Evolutionary conservation across 2,888 invertebrate genomes (phyloP), one percentile per base, ranked within the genome.

Genomic region (Plemyria rubiginata): DNA sequence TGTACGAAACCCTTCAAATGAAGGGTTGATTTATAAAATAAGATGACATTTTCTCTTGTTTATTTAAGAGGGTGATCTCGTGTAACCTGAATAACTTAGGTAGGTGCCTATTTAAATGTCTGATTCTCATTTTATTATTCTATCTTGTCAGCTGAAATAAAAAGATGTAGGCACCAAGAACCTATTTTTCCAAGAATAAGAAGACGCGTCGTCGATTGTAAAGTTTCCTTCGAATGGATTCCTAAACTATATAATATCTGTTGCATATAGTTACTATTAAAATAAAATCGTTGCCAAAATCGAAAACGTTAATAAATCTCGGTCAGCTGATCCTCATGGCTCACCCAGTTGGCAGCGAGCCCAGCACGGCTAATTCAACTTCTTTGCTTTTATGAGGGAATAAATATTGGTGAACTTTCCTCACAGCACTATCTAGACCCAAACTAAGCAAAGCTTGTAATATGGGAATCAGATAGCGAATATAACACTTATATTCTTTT

Each of bases 11-110:
- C 65, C 46, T 60, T 56, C 32, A 54, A 60, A 60, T 40, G 32
- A 59, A 62, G 54, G 48, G 36, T 54, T 60, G 49, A 28, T 56
- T 50, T 61, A 63, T 45, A 45, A 59, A 62, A 65, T 59, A 56
- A 36, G 56, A 53, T 58, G 51, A 45, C 51, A 54, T 54, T 68
- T 62, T 65, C 52, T 56, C 56, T 61, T 54, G 15, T 29, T 28
- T 51, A 28, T 9, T 7, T 43, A 13, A 29, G 22, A 28, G 41
- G 48, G 58, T 41, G 2, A 41, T 49, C 16, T 60, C 43, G 32
- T 22, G 12, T 43, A 43, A 15, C 43, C 43, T 15, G 38, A 4
- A 41, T 41, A 41, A 38, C 36, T 38, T 41, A 12, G 2, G 1
- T 22, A 22, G 22, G 40, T 12, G 12, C 11, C 40, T 40, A n/a